phyloP scores from a whole-genome alignment of 1,140 invertebrate genomes.

The Saccostrea echinata region DNA sequence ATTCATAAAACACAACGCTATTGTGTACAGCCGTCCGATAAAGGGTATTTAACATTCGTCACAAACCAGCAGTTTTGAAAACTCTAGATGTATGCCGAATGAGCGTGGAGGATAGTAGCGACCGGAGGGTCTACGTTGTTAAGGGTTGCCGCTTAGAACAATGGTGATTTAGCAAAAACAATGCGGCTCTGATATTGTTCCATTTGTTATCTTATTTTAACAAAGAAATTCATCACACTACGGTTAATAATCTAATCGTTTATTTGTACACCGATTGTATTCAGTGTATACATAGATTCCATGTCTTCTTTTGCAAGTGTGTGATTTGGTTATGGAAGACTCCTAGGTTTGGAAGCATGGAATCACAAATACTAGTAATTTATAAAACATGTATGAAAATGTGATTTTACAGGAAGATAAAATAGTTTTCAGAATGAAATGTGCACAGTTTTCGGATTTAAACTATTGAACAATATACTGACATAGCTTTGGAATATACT shows the following conservation, averaged over 20 bases:
- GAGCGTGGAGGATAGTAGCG: background rate
- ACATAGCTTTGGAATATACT: background rate
- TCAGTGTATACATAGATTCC: background rate
- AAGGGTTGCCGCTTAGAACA: constrained; percentile 25
- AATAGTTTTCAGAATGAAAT: background rate
- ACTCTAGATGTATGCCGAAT: constrained; percentile 22
- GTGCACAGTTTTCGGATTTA: constrained; percentile 13
- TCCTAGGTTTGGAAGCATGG: background rate
- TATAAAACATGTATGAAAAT: background rate
- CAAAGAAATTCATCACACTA: background rate
- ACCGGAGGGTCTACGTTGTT: constrained; percentile 10
- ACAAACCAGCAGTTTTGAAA: constrained; percentile 17
- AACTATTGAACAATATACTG: background rate
- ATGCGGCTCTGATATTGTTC: constrained; percentile 2
- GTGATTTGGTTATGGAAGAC: background rate
- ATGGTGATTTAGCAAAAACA: constrained; percentile 32
- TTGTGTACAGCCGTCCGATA: background rate
- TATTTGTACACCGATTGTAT: constrained; percentile 22
- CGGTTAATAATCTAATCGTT: constrained; percentile 29
- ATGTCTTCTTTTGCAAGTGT: background rate
- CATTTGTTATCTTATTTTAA: constrained; percentile 15
- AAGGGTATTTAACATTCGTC: constrained; percentile 31
- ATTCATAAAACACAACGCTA: constrained; percentile 1
- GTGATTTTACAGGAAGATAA: background rate
- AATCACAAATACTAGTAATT: background rate